phyloP scores from a whole-genome alignment of 2,113 vertebrate species.

The Pygoscelis antarcticus region DNA sequence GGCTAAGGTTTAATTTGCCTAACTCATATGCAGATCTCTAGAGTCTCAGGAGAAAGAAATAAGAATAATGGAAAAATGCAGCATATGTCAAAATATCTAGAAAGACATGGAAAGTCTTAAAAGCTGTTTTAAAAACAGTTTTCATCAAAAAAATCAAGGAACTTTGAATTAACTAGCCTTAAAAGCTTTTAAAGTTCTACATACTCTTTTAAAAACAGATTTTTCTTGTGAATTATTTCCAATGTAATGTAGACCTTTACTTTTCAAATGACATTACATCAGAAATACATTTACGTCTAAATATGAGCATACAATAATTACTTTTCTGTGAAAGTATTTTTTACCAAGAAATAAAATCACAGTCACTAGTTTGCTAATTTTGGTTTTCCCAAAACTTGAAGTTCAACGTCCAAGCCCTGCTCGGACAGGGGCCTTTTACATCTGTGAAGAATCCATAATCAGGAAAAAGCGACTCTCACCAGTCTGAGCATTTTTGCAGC shows the following conservation, averaged over 20 bases:
- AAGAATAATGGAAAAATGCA: neutral
- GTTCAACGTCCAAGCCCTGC: neutral
- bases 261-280: neutral
- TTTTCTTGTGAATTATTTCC: neutral
- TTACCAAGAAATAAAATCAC: neutral
- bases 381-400: neutral
- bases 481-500: neutral
- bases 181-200: neutral
- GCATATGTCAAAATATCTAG: neutral
- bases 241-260: neutral
- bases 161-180: neutral
- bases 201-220: neutral
- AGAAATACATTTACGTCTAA: neutral
- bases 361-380: neutral
- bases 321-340: neutral
- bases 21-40: neutral
- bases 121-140: neutral
- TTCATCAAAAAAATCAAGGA: neutral
- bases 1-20: neutral
- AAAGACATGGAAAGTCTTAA: neutral
- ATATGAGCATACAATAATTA: neutral
- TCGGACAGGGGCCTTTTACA: neutral
- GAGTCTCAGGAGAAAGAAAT: neutral
- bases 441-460: neutral
- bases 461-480: neutral